phyloP scores from a whole-genome alignment of 2,888 invertebrate genomes.

The Labia minor region DNA sequence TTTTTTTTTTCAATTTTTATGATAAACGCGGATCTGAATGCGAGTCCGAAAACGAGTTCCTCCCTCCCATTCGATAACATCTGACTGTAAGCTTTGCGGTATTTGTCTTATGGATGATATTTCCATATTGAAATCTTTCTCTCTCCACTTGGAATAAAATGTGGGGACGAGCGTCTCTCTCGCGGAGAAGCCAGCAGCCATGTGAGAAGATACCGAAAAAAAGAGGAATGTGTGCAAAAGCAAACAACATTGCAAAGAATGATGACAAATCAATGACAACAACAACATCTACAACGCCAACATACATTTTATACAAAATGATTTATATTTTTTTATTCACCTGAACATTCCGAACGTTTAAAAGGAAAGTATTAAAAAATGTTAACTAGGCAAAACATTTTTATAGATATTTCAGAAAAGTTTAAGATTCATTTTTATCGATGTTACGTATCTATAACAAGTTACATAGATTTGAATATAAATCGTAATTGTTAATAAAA shows the following conservation, averaged over 20 bases:
- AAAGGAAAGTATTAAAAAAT: no score
- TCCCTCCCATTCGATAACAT: background rate
- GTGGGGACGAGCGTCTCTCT: background rate
- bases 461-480: no score
- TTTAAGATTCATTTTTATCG: no score
- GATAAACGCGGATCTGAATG: background rate
- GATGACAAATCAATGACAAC: conserved; percentile 4
- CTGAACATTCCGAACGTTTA: no score
- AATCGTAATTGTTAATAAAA: no score
- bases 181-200: background rate
- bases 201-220: background rate
- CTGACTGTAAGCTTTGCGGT: background rate
- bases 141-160: background rate
- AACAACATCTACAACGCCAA: background rate
- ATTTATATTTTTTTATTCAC: background rate
- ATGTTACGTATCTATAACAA: no score
- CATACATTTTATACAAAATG: background rate
- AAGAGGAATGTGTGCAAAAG: conserved; percentile 3
- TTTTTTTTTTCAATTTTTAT: background rate
- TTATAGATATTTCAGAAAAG: no score
- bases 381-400: no score
- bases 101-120: background rate
- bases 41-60: conserved; percentile 7
- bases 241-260: background rate
- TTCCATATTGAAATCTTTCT: conserved; percentile 5